phyloP scores from a whole-genome alignment of 2,797 vertebrate genomes.

The Calcarius lapponicus region DNA sequence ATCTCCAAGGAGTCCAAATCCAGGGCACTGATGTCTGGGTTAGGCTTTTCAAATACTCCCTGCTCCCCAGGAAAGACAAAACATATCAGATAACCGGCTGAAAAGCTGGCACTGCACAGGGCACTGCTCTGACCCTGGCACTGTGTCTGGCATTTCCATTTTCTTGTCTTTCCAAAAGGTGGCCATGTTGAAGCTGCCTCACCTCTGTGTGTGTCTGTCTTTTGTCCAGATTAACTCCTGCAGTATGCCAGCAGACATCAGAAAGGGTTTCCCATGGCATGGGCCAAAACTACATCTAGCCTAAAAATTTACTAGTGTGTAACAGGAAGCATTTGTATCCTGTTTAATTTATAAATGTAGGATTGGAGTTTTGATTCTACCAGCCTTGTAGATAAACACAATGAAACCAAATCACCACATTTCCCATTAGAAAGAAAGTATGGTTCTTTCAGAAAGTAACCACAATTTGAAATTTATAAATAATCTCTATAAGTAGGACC shows the following conservation, averaged over 20 bases:
- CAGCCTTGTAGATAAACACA: neutral
- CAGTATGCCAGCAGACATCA: neutral
- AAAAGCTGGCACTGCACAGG: neutral
- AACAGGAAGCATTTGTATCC: neutral
- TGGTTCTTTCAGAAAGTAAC: neutral
- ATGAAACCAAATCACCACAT: neutral
- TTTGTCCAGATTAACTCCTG: neutral
- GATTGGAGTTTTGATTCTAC: neutral
- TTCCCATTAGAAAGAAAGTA: neutral
- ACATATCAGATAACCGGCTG: neutral
- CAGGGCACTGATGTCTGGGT: neutral
- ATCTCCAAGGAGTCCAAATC: neutral
- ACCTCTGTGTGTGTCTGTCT: neutral
- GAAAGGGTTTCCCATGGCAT: neutral
- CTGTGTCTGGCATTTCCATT: neutral
- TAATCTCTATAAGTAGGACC: neutral
- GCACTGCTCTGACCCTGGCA: neutral
- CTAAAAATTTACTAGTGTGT: neutral
- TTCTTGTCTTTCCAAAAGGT: neutral
- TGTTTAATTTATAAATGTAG: neutral
- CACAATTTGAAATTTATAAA: neutral
- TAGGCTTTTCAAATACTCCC: neutral
- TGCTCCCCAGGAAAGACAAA: neutral
- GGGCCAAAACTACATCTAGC: neutral
- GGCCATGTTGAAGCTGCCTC: neutral